Evolutionary conservation across 2,888 invertebrate genomes (phyloP).

Genomic region (Parnassius glacialis): DNA sequence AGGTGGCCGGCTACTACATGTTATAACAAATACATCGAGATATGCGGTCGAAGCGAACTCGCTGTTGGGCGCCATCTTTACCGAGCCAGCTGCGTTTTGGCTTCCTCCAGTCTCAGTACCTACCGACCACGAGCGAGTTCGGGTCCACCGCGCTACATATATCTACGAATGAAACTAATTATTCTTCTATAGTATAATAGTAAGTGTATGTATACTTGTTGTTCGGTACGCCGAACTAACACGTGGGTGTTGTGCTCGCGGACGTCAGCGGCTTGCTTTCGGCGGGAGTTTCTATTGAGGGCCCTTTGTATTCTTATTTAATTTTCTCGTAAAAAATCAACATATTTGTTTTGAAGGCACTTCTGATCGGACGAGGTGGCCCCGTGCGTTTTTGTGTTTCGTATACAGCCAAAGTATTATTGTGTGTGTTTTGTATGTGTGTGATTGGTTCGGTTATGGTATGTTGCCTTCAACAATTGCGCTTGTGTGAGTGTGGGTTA

Average conservation of each 20-base stretch:
- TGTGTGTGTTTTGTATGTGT: conserved; percentile 38
- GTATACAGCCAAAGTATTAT: conserved; percentile 50
- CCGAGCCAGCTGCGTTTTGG: neutral
- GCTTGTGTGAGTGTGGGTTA: conserved; percentile 86
- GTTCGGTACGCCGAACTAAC: conserved; percentile 63
- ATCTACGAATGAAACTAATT: conserved; percentile 81
- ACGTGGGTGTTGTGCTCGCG: conserved; percentile 56
- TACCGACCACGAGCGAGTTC: conserved; percentile 23
- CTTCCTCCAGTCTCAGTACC: neutral
- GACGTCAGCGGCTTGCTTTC: conserved; percentile 80
- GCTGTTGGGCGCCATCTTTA: conserved; percentile 34
- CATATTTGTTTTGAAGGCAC: conserved; percentile 92
- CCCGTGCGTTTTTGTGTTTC: conserved; percentile 86
- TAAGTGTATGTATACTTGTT: conserved; percentile 71
- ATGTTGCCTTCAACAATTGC: conserved; percentile 90
- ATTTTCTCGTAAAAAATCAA: conserved; percentile 92
- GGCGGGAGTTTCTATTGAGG: conserved; percentile 92
- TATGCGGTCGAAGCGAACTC: conserved; percentile 47
- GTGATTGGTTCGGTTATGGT: conserved; percentile 55
- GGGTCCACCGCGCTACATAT: conserved; percentile 66
- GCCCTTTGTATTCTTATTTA: conserved; percentile 87
- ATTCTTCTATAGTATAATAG: conserved; percentile 79
- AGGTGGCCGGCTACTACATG: conserved; percentile 71
- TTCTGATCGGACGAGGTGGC: conserved; percentile 97
- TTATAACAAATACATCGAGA: conserved; percentile 80